These are phyloP conservation scores for Chitala chitala DNA, from an alignment of 2,113 vertebrate species.

Conservation along the genomic window DNA sequence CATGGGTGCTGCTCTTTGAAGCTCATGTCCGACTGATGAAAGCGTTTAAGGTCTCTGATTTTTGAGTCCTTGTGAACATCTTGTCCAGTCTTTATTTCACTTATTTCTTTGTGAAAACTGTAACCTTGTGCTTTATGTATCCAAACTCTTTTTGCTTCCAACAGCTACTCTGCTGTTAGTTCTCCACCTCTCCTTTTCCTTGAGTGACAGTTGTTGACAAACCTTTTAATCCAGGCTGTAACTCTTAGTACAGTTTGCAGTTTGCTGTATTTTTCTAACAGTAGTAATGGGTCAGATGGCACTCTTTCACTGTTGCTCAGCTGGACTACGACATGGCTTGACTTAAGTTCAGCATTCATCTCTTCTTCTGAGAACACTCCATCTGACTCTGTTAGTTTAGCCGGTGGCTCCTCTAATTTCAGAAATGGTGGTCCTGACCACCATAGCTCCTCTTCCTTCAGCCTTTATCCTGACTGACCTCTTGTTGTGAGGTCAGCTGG, in stretches of 20 bases:
- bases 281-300: neutral
- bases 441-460: slow-evolving; percentile 13
- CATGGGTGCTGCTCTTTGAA: slow-evolving; percentile 28
- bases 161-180: slow-evolving; percentile 21
- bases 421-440: slow-evolving; percentile 12
- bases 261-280: slow-evolving; percentile 16
- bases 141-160: slow-evolving; percentile 18
- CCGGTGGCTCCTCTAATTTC: neutral
- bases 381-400: slow-evolving; percentile 9
- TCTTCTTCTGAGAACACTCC: slow-evolving; percentile 14
- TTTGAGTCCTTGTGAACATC: slow-evolving; percentile 9
- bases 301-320: neutral
- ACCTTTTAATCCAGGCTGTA: slow-evolving; percentile 25
- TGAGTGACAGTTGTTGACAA: neutral
- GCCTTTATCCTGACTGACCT: neutral
- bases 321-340: slow-evolving; percentile 19
- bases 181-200: slow-evolving; percentile 8
- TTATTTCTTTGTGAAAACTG: slow-evolving; percentile 16
- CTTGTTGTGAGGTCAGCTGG: slow-evolving; percentile 15
- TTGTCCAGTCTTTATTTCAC: neutral
- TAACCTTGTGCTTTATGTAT: slow-evolving; percentile 13
- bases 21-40: slow-evolving; percentile 25
- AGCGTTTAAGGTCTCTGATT: slow-evolving; percentile 25
- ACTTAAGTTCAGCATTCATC: slow-evolving; percentile 16
- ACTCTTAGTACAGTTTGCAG: slow-evolving; percentile 10